A percentile compares a stretch with the other conserved stretches of the same genome.
phyloP scores from a whole-genome alignment of 2,888 invertebrate species.

The Caenorhabditis becei region DNA sequence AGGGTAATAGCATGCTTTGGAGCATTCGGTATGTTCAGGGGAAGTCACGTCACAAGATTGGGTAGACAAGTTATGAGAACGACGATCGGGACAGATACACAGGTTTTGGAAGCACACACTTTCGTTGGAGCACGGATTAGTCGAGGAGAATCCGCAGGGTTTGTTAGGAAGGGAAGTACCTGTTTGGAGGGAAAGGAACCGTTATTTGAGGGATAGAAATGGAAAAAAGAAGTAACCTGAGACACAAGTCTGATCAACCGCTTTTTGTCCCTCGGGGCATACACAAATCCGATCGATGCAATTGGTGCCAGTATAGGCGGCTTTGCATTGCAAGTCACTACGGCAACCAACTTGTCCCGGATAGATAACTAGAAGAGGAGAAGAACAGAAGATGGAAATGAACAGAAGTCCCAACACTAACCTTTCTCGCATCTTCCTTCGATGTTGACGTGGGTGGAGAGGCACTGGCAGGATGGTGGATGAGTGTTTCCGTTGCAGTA shows the following conservation, averaged over 20 bases:
- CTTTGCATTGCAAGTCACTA: slow-evolving; percentile 79
- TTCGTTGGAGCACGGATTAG: slow-evolving; percentile 59
- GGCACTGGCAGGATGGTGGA: slow-evolving; percentile 81
- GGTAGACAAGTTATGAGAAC: slow-evolving; percentile 49
- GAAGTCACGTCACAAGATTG: slow-evolving; percentile 36
- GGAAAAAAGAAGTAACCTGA: slow-evolving; percentile 74
- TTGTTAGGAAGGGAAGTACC: slow-evolving; percentile 56
- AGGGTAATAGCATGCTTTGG: slow-evolving; percentile 49
- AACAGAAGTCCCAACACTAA: slow-evolving; percentile 56
- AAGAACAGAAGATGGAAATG: slow-evolving; percentile 20
- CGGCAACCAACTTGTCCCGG: slow-evolving; percentile 81
- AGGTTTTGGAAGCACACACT: slow-evolving; percentile 62
- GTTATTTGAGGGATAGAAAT: slow-evolving; percentile 6
- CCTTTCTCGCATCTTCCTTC: slow-evolving; percentile 80
- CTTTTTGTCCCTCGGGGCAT: slow-evolving; percentile 79
- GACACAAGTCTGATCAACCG: slow-evolving; percentile 81
- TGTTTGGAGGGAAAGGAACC: slow-evolving; percentile 19
- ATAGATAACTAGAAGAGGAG: slow-evolving; percentile 79
- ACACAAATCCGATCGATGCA: slow-evolving; percentile 79
- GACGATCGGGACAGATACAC: slow-evolving; percentile 61
- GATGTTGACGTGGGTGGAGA: slow-evolving; percentile 81
- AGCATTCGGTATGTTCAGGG: slow-evolving; percentile 46
- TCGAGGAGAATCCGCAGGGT: slow-evolving; percentile 53
- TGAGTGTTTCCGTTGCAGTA: slow-evolving; percentile 81
- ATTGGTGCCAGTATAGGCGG: slow-evolving; percentile 77